These are phyloP conservation scores for Helleia helle DNA, from an alignment of 2,888 invertebrate species.

Conservation along the genomic window DNA sequence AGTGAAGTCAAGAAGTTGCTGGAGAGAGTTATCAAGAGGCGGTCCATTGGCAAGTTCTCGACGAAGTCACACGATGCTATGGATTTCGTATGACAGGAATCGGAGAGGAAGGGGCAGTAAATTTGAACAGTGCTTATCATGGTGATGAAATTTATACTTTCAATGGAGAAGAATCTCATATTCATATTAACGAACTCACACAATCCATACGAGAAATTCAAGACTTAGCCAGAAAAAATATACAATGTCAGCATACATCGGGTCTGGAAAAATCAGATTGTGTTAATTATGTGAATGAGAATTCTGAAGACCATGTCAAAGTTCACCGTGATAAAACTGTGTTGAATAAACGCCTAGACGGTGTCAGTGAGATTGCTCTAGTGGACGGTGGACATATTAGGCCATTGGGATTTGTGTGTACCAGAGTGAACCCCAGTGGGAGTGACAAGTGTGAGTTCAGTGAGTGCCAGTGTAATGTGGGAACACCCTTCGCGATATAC, in stretches of 20 bases:
- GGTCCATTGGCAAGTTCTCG: constrained; percentile 50
- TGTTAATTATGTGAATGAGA: too few species aligned
- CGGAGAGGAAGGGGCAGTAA: constrained; percentile 58
- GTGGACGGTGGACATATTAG: not conserved
- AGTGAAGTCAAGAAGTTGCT: constrained; percentile 93
- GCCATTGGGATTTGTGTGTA: not conserved
- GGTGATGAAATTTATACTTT: constrained; percentile 17
- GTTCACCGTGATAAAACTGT: constrained; percentile 5
- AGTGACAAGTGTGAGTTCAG: constrained; percentile 24
- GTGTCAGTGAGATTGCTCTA: constrained; percentile 13
- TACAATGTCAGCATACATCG: too few species aligned
- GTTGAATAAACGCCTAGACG: too few species aligned
- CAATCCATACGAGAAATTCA: not conserved
- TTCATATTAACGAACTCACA: not conserved
- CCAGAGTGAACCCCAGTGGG: constrained; percentile 18
- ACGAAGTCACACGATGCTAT: constrained; percentile 63
- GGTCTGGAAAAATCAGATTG: too few species aligned
- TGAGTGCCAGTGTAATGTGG: constrained; percentile 28
- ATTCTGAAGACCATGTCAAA: too few species aligned
- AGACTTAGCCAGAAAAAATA: not conserved
- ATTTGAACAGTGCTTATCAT: constrained; percentile 20
- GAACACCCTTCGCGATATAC: constrained; percentile 33
- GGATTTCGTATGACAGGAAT: constrained; percentile 84
- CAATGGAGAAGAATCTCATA: constrained; percentile 3
- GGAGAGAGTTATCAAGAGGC: constrained; percentile 82